A percentile compares a stretch with the other conserved stretches of the same genome.
Conservation (phyloP, 2,888 invertebrate genomes). For the Hedychridium roseum region DNA sequence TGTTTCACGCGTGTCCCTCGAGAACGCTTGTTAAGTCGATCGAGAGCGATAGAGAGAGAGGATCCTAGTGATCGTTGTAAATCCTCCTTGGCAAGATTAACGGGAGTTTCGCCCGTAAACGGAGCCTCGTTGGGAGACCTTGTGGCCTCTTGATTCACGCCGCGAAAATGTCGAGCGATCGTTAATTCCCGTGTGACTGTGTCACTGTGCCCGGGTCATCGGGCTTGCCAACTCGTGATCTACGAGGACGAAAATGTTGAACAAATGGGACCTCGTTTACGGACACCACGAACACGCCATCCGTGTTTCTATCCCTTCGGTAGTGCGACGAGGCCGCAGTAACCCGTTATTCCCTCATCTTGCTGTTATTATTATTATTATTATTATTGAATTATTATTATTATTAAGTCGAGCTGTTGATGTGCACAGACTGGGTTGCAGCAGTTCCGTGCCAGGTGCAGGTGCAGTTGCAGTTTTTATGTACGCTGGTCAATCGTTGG, state of each 20-base stretch:
- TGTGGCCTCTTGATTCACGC: slow-evolving; percentile 21
- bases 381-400: slow-evolving; percentile 21
- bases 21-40: too few species aligned
- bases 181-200: slow-evolving; percentile 43
- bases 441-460: slow-evolving; percentile 44
- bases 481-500: slow-evolving; percentile 21
- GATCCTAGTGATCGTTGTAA: too few species aligned
- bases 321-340: neutral
- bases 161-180: slow-evolving; percentile 32
- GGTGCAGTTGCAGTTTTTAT: slow-evolving; percentile 29
- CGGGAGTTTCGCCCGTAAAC: too few species aligned
- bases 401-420: slow-evolving; percentile 7
- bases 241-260: slow-evolving; percentile 15
- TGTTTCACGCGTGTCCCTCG: too few species aligned
- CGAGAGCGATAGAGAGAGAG: too few species aligned
- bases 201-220: slow-evolving; percentile 27
- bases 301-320: neutral
- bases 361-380: slow-evolving; percentile 21
- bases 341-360: slow-evolving; percentile 13
- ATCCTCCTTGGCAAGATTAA: too few species aligned
- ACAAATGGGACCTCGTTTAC: slow-evolving; percentile 18
- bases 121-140: too few species aligned
- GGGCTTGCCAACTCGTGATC: slow-evolving; percentile 43
- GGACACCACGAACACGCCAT: slow-evolving; percentile 19
- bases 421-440: slow-evolving; percentile 38